Base-by-base conservation (phyloP, 2,113 vertebrate species). In the Nerophis lumbriciformis region DNA sequence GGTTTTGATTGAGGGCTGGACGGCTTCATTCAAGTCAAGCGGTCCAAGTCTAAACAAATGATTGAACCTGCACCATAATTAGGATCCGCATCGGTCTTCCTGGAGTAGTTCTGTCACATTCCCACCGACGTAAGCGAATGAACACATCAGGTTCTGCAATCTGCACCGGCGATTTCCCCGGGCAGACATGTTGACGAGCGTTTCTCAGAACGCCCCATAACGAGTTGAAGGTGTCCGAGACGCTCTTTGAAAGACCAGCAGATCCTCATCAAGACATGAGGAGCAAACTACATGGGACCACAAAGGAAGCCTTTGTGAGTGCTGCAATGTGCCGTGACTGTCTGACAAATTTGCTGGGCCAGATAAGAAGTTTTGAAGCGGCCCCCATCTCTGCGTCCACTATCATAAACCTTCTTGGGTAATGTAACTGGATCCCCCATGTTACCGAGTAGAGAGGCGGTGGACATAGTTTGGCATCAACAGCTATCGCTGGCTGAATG, bases 291-390 rank as follows among this genome's bases (percentile, higher is more conserved):
- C 61, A 64, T n/a, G 67, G 65, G 48, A 72, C 72, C 79, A 89
- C 87, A 90, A 91, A 89, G 85, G 71, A 61, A 9, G 53, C 44
- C 87, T 86, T 90, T 92, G 90, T 91, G 54, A 4, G 69, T 52
- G 69, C 59, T 80, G 76, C 77, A 90, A 91, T 91, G 88, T 88
- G 88, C 89, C 87, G 73, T 90, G 88, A 92, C 89, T 86, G 73
- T 73, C 83, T 79, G 72, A 88, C 86, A 89, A 89, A 88, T 84
- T 88, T 53, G 68, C 47, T 49, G 61, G 56, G 69, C 69, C 70
- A 67, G 90, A 92, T 90, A 89, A 90, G 85, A 53, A 63, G 38
- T 65, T 72, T 81, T 81, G 65, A 81, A 86, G 74, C 57, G 64
- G 73, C 80, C 76, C 78, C 13, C 65, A 77, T 84, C 70, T 63